phyloP scores from a whole-genome alignment of 2,797 vertebrate species.

The Oreochromis grahami region DNA sequence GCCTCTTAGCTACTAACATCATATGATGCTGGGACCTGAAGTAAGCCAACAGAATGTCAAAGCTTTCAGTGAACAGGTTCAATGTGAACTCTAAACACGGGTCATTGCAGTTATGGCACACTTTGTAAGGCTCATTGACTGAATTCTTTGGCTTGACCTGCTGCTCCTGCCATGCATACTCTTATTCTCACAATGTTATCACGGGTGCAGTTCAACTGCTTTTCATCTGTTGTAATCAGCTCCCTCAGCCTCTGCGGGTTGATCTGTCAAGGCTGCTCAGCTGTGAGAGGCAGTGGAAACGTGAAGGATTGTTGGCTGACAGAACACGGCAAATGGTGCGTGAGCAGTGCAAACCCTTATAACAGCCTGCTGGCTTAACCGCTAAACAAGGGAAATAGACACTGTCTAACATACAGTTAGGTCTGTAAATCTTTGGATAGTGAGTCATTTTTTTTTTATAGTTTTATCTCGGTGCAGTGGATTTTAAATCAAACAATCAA shows the following conservation, averaged over 20 bases:
- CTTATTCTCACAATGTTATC: conserved; percentile 47
- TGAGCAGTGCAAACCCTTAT: neutral
- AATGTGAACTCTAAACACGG: neutral
- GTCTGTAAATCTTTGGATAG: neutral
- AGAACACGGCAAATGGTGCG: conserved; percentile 7
- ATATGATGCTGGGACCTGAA: neutral
- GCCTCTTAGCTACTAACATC: neutral
- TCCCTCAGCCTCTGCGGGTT: conserved; percentile 4
- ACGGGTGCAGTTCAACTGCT: conserved; percentile 28
- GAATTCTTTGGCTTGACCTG: conserved; percentile 36
- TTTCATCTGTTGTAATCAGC: conserved; percentile 61
- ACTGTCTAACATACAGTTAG: neutral
- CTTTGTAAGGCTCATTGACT: conserved; percentile 32
- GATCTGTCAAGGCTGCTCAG: conserved; percentile 49
- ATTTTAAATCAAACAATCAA: neutral
- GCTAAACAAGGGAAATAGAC: neutral
- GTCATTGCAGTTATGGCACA: conserved; percentile 3
- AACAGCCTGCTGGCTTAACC: neutral
- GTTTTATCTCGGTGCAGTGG: neutral
- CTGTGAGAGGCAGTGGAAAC: conserved; percentile 16
- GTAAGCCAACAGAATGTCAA: neutral
- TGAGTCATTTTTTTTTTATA: neutral
- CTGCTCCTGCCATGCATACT: conserved; percentile 22
- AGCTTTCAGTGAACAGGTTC: neutral
- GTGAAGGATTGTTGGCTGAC: conserved; percentile 32